Evolutionary conservation across 1,140 invertebrate species (phyloP).

Genomic region (Pteromalus puparum): DNA sequence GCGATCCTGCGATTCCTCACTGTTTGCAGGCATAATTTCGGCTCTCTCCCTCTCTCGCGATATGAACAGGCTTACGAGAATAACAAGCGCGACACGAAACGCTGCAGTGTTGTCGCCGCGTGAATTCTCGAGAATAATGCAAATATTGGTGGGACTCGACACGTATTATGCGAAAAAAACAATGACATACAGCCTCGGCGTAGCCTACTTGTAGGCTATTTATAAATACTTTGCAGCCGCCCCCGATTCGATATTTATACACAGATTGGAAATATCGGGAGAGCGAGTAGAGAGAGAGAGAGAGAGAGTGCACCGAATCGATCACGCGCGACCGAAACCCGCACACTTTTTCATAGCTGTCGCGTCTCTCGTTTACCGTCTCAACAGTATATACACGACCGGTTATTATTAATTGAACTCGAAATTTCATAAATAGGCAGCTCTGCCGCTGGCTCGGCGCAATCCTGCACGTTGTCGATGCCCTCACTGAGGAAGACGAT

Average conservation of each 20-base stretch:
- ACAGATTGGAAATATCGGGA: constrained; percentile 28
- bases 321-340: constrained; percentile 4
- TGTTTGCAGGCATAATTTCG: too few relatives aligned
- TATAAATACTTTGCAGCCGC: constrained; percentile 27
- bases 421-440: not conserved
- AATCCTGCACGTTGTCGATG: too few relatives aligned
- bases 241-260: constrained; percentile 32
- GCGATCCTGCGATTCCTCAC: too few relatives aligned
- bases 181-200: not conserved
- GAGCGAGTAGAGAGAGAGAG: too few relatives aligned
- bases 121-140: not conserved
- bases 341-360: not conserved
- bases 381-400: not conserved
- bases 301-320: constrained; percentile 2
- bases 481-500: not conserved
- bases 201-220: constrained; percentile 35
- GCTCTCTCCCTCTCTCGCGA: too few relatives aligned
- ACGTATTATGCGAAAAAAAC: not conserved
- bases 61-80: too few relatives aligned
- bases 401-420: constrained; percentile 21
- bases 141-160: not conserved
- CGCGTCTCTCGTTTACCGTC: not conserved
- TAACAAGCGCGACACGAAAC: too few relatives aligned
- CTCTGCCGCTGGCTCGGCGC: not conserved
- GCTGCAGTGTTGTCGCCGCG: too few relatives aligned